These are phyloP conservation scores for Passerculus sandwichensis DNA, from an alignment of 2,797 vertebrate species.

Conservation along the genomic window DNA sequence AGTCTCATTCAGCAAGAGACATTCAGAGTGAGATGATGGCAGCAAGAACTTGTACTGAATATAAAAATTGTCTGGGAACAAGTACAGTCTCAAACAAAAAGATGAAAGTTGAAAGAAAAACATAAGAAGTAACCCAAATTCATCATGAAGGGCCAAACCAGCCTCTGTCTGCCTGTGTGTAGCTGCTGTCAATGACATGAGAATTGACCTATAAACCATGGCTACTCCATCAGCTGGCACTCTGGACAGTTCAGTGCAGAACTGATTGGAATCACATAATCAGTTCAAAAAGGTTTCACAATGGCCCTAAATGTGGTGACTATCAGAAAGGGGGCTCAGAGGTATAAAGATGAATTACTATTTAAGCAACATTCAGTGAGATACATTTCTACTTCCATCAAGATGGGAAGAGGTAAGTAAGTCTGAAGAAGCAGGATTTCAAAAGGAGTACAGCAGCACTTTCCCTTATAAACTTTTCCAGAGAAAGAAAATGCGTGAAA, in stretches of 20 bases:
- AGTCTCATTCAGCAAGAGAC: conserved; percentile 14
- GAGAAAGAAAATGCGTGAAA: neutral
- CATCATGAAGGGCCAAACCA: neutral
- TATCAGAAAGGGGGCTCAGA: neutral
- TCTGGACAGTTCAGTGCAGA: neutral
- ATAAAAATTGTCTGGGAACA: neutral
- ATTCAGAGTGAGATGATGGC: neutral
- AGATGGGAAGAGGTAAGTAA: neutral
- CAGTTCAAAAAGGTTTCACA: conserved; percentile 7
- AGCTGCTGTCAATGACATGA: neutral
- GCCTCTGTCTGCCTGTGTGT: neutral
- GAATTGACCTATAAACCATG: neutral
- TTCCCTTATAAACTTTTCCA: neutral
- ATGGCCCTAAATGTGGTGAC: neutral
- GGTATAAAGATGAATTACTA: neutral
- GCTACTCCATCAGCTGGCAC: neutral
- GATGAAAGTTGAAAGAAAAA: neutral
- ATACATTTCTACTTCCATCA: neutral
- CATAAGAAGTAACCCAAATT: conserved; percentile 18
- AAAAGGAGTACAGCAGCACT: neutral
- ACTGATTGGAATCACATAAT: neutral
- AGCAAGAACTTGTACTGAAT: conserved; percentile 26
- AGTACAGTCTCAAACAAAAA: neutral
- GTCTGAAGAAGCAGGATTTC: neutral
- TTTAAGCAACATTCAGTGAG: neutral